phyloP scores from a whole-genome alignment of 2,113 vertebrate genomes.

The Albula glossodonta region DNA sequence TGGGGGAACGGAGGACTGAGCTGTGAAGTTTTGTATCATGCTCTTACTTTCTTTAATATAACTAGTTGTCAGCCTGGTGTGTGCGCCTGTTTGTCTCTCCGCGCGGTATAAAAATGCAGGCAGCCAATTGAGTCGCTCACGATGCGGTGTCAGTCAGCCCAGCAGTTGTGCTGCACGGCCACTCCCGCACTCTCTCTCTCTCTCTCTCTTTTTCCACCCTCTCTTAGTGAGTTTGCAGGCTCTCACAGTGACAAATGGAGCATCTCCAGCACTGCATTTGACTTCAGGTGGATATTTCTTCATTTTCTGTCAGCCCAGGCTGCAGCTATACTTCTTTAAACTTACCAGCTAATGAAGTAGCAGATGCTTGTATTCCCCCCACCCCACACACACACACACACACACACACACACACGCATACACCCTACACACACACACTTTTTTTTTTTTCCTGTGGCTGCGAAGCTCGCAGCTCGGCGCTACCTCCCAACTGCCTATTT shows the following conservation, averaged over 20 bases:
- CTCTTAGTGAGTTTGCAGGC: background rate
- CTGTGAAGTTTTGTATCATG: background rate
- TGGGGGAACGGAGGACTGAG: background rate
- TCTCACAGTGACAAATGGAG: constrained; percentile 52
- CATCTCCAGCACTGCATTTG: constrained; percentile 46
- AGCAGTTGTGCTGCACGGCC: constrained; percentile 27
- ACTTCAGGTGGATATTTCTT: constrained; percentile 58
- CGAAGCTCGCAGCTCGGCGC: constrained; percentile 34
- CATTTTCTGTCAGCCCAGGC: constrained; percentile 52
- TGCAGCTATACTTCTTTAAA: constrained; percentile 49
- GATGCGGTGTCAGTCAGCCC: background rate
- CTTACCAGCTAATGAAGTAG: constrained; percentile 52
- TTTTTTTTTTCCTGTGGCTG: constrained; percentile 32
- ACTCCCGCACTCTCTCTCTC: constrained; percentile 23
- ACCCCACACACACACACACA: background rate
- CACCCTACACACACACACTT: constrained; percentile 11
- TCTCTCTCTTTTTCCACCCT: constrained; percentile 6
- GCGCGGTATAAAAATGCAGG: background rate
- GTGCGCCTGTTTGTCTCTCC: background rate
- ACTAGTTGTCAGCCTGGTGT: background rate
- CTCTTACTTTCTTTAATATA: background rate
- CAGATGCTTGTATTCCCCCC: constrained; percentile 42
- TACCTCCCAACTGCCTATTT: constrained; percentile 48
- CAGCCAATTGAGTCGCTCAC: background rate
- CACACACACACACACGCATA: constrained; percentile 4